Evolutionary conservation across 1,140 invertebrate genomes (phyloP), one percentile per base, ranked within the genome.

Genomic region (Hyphantria cunea): DNA sequence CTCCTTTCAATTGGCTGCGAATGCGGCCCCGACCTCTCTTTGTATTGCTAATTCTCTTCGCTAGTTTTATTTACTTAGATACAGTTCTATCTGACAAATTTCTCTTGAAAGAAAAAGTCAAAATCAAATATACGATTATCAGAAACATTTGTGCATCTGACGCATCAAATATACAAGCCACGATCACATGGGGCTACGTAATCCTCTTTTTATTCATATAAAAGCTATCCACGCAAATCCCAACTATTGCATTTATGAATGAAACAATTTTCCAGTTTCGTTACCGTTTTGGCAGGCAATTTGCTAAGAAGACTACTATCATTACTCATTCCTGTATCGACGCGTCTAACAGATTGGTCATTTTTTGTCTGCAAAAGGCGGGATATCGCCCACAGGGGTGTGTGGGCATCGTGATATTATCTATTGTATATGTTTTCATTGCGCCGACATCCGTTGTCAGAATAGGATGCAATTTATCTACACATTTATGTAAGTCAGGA

Each of bases 231-330:
- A 65, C 33, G 61, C 64, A 86, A 85, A 82, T 82, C 84, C 79
- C 68, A 64, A 65, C 66, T 75, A 82, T 86, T 79, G 79, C 78
- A 77, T 84, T 86, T 84, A 86, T 86, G 80, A 85, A 88, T 82
- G 81, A 86, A 86, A 89, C 84, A 88, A 88, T 89, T 89, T 87
- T 89, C 85, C 84, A 86, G 82, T 79, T 76, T 85, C 85, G 74
- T 62, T 70, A 68, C 82, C 65, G 78, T 82, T 82, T 80, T 69
- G 78, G 79, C 76, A 76, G 76, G 78, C 86, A 80, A 89, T 89
- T 89, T 89, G 79, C 80, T 84, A 86, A 78, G 66, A 67, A 76
- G 52, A 65, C 60, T 66, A 47, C 64, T 12, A 82, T 76, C 76
- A 89, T 89, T 89, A 86, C 82, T 89, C 85, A 89, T 82, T 61